These are phyloP conservation scores for Sorex maritimensis DNA, from an alignment of 2,797 vertebrate species.

Conservation along the genomic window DNA sequence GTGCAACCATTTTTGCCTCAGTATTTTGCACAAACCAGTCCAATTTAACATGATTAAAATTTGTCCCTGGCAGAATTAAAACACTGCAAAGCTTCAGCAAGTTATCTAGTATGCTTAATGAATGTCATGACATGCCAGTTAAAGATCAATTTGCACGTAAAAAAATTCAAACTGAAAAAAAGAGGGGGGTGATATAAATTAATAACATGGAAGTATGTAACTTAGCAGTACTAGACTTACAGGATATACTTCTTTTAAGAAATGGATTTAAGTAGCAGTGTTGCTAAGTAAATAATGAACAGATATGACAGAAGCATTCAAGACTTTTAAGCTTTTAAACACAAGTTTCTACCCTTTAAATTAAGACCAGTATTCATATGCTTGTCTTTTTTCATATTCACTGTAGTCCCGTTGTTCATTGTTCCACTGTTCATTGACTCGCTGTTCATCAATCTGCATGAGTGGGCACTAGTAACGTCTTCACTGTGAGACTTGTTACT, in stretches of 20 bases:
- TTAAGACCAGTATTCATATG: constrained; percentile 64
- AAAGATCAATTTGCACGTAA: background rate
- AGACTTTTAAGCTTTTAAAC: constrained; percentile 36
- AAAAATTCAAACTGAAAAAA: constrained; percentile 55
- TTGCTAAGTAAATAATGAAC: constrained; percentile 65
- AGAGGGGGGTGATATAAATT: background rate
- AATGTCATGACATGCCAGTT: constrained; percentile 44
- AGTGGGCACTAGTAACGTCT: no score
- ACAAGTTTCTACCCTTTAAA: constrained; percentile 44
- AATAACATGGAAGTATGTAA: background rate
- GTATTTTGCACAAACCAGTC: constrained; percentile 37
- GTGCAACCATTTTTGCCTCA: constrained; percentile 22
- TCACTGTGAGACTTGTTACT: no score
- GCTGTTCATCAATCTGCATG: no score
- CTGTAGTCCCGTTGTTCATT: background rate
- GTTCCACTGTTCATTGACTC: no score
- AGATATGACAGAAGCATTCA: constrained; percentile 28
- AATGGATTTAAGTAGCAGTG: constrained; percentile 68
- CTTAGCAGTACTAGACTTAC: constrained; percentile 49
- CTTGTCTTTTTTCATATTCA: background rate
- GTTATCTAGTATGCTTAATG: background rate
- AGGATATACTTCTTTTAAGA: constrained; percentile 63
- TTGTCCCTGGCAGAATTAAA: constrained; percentile 28
- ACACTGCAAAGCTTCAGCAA: background rate
- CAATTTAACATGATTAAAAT: constrained; percentile 49